phyloP scores from a whole-genome alignment of 2,888 invertebrate genomes.

The Orthonevra nobilis region DNA sequence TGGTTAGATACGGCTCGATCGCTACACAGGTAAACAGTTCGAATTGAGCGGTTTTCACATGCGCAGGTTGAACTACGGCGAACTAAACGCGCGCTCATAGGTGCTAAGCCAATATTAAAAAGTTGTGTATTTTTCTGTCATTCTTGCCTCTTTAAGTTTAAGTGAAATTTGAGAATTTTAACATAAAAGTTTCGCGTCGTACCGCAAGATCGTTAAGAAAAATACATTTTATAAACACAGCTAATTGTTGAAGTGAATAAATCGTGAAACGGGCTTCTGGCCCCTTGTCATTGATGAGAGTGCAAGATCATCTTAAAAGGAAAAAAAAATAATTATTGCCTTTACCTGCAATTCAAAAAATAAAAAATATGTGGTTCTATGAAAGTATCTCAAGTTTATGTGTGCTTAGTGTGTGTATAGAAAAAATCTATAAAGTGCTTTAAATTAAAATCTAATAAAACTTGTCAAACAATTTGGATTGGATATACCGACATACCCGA shows the following conservation, averaged over 20 bases:
- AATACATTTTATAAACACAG: conserved; percentile 1
- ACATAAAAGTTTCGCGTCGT: not conserved
- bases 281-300: conserved; percentile 21
- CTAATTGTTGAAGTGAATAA: conserved; percentile 18
- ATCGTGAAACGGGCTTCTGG: conserved; percentile 17
- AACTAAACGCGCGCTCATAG: conserved; percentile 45
- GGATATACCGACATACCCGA: no score
- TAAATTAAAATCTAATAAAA: conserved; percentile 24
- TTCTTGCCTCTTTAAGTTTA: conserved; percentile 36
- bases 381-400: conserved; percentile 23
- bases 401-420: not conserved
- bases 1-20: conserved; percentile 50
- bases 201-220: not conserved
- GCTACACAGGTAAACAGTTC: conserved; percentile 63
- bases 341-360: no score
- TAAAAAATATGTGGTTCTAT: conserved; percentile 14
- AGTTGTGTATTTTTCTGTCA: conserved; percentile 8
- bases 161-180: conserved; percentile 18
- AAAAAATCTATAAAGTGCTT: conserved; percentile 17
- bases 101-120: conserved; percentile 17
- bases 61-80: conserved; percentile 60
- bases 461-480: conserved; percentile 13
- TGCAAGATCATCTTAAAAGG: conserved; percentile 2
- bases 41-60: conserved; percentile 66
- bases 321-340: conserved; percentile 8